A percentile compares a stretch with the other conserved stretches of the same genome.
phyloP scores from a whole-genome alignment of 1,140 invertebrate species.

The Bicyclus anynana region DNA sequence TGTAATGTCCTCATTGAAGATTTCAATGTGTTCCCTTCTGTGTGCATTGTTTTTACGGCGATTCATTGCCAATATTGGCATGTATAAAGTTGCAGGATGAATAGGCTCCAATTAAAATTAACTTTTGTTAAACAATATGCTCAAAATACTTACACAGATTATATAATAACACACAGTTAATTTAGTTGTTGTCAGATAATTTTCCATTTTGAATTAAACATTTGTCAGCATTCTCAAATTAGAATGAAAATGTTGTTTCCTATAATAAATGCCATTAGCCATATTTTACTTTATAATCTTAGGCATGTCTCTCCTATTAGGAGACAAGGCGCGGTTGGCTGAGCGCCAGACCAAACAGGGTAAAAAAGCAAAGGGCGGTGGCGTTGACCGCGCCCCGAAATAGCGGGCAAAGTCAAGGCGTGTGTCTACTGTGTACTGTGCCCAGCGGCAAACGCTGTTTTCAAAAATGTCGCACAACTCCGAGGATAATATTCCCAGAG shows the following conservation, averaged over 20 bases:
- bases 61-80: too few relatives aligned
- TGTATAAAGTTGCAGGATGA: too few relatives aligned
- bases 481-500: slow-evolving; percentile 9
- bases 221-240: neutral
- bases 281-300: slow-evolving; percentile 24
- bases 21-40: too few relatives aligned
- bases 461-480: slow-evolving; percentile 11
- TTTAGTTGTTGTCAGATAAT: too few relatives aligned
- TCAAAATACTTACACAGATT: too few relatives aligned
- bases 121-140: too few relatives aligned
- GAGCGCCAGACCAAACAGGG: slow-evolving; percentile 70
- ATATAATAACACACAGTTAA: too few relatives aligned
- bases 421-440: slow-evolving; percentile 43
- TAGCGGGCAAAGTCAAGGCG: slow-evolving; percentile 72
- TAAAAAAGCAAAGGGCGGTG: slow-evolving; percentile 70
- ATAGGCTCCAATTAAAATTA: too few relatives aligned
- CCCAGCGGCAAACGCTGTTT: slow-evolving; percentile 19
- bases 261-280: neutral
- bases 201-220: neutral
- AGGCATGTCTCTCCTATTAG: slow-evolving; percentile 27
- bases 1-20: too few relatives aligned
- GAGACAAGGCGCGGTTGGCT: slow-evolving; percentile 60
- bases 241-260: neutral
- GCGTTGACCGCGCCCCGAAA: slow-evolving; percentile 66
- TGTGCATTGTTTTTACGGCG: too few relatives aligned